A percentile compares a stretch with the other conserved stretches of the same genome.
Conservation (phyloP, 1,140 invertebrate species). For the Tetramorium parvispinum region DNA sequence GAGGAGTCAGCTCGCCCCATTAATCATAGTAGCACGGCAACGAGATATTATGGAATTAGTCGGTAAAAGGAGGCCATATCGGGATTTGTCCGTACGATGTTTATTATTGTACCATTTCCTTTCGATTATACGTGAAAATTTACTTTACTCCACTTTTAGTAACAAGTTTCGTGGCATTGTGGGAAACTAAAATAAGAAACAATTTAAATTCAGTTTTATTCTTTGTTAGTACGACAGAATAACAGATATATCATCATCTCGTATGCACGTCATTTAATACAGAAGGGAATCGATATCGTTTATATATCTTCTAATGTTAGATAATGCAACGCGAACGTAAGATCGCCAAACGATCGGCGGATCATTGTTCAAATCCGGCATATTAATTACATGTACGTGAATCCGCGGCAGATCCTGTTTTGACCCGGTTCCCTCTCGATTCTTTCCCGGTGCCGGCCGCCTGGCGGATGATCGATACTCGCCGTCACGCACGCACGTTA, state of each 20-base stretch:
- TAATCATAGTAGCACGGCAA: slow-evolving; percentile 44
- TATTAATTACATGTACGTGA: slow-evolving; percentile 6
- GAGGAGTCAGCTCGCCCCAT: slow-evolving; percentile 50
- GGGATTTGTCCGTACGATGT: not conserved
- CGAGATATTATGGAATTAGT: slow-evolving; percentile 45
- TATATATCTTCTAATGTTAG: not conserved
- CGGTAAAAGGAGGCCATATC: slow-evolving; percentile 48
- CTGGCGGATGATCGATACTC: slow-evolving; percentile 80
- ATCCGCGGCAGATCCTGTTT: not conserved
- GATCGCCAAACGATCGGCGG: too few relatives aligned
- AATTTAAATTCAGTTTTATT: not conserved
- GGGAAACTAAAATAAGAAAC: not conserved
- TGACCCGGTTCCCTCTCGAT: slow-evolving; percentile 19
- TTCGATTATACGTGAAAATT: not conserved
- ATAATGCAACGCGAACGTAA: not conserved
- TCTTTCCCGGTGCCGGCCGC: slow-evolving; percentile 24
- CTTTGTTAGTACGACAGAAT: not conserved
- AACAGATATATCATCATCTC: not conserved
- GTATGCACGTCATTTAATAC: not conserved
- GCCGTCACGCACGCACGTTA: slow-evolving; percentile 81
- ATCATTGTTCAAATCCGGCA: not conserved
- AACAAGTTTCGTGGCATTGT: not conserved
- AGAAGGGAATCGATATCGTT: not conserved
- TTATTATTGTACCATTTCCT: slow-evolving; percentile 8
- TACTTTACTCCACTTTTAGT: not conserved